Evolutionary conservation across 2,797 vertebrate species (phyloP).

Genomic region (Kryptopterus vitreolus): DNA sequence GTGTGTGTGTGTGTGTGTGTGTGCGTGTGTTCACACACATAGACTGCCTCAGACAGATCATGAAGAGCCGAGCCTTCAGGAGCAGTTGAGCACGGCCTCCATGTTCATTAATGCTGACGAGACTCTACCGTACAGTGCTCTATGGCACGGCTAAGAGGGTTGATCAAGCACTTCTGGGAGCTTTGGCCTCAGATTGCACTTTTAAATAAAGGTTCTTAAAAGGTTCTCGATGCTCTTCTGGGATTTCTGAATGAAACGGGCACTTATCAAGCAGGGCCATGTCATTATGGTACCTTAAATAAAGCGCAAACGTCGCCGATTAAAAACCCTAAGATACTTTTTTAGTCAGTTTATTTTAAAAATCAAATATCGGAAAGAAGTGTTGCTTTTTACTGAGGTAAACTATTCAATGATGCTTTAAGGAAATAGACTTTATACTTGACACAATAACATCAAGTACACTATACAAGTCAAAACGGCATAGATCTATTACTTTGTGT

Average conservation of each 20-base stretch:
- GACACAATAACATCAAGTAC: no score
- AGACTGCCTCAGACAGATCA: conserved; percentile 14
- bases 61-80: conserved; percentile 1
- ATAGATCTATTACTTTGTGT: not conserved
- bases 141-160: not conserved
- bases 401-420: not conserved
- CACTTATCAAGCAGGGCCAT: conserved; percentile 20
- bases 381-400: not conserved
- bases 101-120: conserved; percentile 25
- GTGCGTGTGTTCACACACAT: not conserved
- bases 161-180: conserved; percentile 28
- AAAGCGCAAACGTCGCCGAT: not conserved
- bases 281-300: conserved; percentile 12
- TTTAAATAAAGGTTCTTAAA: conserved; percentile 18
- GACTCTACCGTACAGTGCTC: conserved; percentile 16
- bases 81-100: conserved; percentile 2
- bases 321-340: not conserved
- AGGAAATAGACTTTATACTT: not conserved
- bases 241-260: conserved; percentile 18
- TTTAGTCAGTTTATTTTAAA: not conserved
- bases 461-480: not conserved
- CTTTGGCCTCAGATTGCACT: conserved; percentile 28
- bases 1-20: no score
- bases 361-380: not conserved
- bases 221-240: conserved; percentile 18